Percentiles rank a stretch among this genome's conserved stretches.
Conservation (phyloP, 2,888 invertebrate species). For the Xylophagus ater region DNA sequence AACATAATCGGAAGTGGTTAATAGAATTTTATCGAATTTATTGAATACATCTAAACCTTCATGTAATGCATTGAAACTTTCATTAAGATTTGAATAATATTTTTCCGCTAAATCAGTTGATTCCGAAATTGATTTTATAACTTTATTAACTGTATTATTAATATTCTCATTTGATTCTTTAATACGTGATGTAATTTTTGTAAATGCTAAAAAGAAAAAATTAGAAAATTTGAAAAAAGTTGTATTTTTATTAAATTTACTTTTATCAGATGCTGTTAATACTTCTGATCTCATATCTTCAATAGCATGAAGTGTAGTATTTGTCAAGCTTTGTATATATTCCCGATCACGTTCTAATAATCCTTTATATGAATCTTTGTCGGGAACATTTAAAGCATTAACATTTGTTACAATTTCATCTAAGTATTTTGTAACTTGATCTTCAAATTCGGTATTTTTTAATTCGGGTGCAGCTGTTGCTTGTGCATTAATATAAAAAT, state of each 20-base stretch:
- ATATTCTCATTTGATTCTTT: constrained; percentile 45
- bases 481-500: constrained; percentile 25
- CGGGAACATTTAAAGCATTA: constrained; percentile 17
- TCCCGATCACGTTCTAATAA: constrained; percentile 38
- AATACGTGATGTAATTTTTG: constrained; percentile 42
- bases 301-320: constrained; percentile 49
- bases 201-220: constrained; percentile 31
- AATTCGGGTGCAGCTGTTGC: constrained; percentile 23
- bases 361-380: constrained; percentile 25
- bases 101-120: constrained; percentile 45
- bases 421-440: constrained; percentile 39
- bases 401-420: constrained; percentile 39
- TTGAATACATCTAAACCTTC: constrained; percentile 46
- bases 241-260: constrained; percentile 30
- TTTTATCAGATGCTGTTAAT: constrained; percentile 38
- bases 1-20: constrained; percentile 75
- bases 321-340: constrained; percentile 46
- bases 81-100: constrained; percentile 45
- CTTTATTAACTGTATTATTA: constrained; percentile 41
- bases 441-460: constrained; percentile 38
- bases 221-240: constrained; percentile 5
- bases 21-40: constrained; percentile 65
- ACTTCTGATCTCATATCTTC: constrained; percentile 44
- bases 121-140: constrained; percentile 48
- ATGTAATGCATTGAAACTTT: constrained; percentile 44